Evolutionary conservation across 2,888 invertebrate species (phyloP).

Genomic region (Pantelozetes paolii): DNA sequence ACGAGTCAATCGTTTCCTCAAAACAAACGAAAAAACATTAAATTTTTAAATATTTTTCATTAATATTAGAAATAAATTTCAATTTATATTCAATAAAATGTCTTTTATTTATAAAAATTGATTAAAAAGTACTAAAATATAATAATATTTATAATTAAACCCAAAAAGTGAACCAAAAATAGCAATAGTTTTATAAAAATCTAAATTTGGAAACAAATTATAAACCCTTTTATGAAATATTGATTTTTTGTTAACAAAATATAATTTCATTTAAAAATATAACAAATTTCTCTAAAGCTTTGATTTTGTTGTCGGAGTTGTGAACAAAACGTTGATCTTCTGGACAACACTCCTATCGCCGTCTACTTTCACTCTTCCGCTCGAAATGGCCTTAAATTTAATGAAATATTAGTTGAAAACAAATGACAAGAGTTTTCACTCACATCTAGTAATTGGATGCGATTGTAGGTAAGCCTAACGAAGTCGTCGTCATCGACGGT

Average conservation of each 20-base stretch:
- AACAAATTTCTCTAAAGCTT: conserved; percentile 37
- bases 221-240: too few relatives aligned
- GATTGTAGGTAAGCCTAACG: conserved; percentile 36
- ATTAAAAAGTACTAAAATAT: neutral
- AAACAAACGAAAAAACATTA: conserved; percentile 29
- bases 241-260: neutral
- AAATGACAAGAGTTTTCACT: neutral
- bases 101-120: conserved; percentile 12
- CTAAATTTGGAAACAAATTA: too few relatives aligned
- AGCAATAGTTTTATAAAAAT: too few relatives aligned
- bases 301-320: conserved; percentile 42
- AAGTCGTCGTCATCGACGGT: conserved; percentile 74
- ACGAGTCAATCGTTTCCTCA: conserved; percentile 41
- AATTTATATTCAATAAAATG: neutral
- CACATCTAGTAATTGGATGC: conserved; percentile 33
- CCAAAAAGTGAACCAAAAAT: too few relatives aligned
- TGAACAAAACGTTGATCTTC: conserved; percentile 40
- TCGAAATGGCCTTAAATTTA: conserved; percentile 13
- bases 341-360: conserved; percentile 31
- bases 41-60: conserved; percentile 10
- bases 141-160: too few relatives aligned
- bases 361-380: conserved; percentile 31
- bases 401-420: neutral
- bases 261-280: conserved; percentile 29
- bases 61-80: conserved; percentile 15